phyloP scores from a whole-genome alignment of 2,113 vertebrate species.

The Hippocampus comes region DNA sequence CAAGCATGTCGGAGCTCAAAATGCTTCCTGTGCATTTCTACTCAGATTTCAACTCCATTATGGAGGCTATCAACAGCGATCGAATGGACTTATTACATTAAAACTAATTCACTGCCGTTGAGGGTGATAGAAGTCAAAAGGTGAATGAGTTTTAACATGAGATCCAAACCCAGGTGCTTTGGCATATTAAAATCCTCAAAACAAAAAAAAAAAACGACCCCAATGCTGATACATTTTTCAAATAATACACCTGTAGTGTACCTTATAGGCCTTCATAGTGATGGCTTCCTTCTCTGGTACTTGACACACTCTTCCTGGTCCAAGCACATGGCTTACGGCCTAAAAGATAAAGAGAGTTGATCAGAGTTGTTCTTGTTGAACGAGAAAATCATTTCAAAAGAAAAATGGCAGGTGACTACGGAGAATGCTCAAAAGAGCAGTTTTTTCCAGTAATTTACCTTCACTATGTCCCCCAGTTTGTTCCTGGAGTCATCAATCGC shows the following conservation, averaged over 20 bases:
- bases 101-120: too few relatives aligned
- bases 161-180: too few relatives aligned
- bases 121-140: too few relatives aligned
- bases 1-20: background rate
- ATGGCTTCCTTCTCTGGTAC: conserved; percentile 75
- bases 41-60: background rate
- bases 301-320: conserved; percentile 78
- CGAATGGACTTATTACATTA: background rate
- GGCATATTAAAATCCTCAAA: too few relatives aligned
- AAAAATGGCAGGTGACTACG: background rate
- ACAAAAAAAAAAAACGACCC: background rate
- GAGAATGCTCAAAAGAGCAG: background rate
- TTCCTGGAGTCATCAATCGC: conserved; percentile 82
- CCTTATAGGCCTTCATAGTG: conserved; percentile 72
- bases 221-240: background rate
- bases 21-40: background rate
- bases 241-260: conserved; percentile 40
- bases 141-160: too few relatives aligned
- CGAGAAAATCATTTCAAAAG: background rate
- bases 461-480: conserved; percentile 79
- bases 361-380: background rate
- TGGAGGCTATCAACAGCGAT: background rate
- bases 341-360: conserved; percentile 43
- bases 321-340: conserved; percentile 80
- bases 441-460: conserved; percentile 62